These are phyloP conservation scores for Halisarca cf. caerulea DNA, from an alignment of 37 sponge, comb jelly and placozoan species.

Conservation along the genomic window DNA sequence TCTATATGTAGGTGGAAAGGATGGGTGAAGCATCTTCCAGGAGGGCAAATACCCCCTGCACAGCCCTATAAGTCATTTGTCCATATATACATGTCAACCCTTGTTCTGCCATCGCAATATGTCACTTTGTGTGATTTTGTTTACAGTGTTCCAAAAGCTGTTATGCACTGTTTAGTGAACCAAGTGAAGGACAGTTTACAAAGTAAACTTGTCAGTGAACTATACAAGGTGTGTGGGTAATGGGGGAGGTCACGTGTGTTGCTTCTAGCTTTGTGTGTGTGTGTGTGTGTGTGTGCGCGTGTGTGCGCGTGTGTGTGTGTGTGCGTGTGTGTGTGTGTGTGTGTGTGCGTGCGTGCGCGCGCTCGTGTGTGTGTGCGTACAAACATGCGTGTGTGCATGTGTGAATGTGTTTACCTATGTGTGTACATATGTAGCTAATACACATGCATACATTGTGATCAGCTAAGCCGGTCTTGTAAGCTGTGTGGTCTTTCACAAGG, in stretches of 20 bases:
- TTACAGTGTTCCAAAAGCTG: slow-evolving; percentile 87
- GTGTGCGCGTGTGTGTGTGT: slow-evolving; percentile 39
- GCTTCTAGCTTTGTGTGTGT: slow-evolving; percentile 8
- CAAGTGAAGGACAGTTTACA: slow-evolving; percentile 84
- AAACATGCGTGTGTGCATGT: not conserved
- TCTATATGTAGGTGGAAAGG: no score
- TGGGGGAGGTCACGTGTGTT: not conserved
- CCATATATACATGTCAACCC: no score
- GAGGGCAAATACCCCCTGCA: no score
- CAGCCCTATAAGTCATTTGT: no score
- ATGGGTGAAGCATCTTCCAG: no score
- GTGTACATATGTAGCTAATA: not conserved
- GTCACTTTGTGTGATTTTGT: no score
- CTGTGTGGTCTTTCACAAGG: no score
- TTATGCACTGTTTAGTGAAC: slow-evolving; percentile 97
- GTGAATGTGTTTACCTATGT: not conserved
- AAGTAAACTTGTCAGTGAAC: slow-evolving; percentile 82
- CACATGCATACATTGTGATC: no score
- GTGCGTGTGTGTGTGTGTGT: slow-evolving; percentile 31
- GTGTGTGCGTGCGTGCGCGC: slow-evolving; percentile 33
- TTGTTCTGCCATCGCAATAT: no score
- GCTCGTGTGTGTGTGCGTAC: slow-evolving; percentile 24
- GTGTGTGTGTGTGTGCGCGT: slow-evolving; percentile 36
- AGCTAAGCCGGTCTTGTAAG: no score
- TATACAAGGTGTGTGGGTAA: slow-evolving; percentile 67